Percentiles rank a stretch among this genome's conserved stretches.
Conservation (phyloP, 2,888 invertebrate species). For the Julus scandinavius region DNA sequence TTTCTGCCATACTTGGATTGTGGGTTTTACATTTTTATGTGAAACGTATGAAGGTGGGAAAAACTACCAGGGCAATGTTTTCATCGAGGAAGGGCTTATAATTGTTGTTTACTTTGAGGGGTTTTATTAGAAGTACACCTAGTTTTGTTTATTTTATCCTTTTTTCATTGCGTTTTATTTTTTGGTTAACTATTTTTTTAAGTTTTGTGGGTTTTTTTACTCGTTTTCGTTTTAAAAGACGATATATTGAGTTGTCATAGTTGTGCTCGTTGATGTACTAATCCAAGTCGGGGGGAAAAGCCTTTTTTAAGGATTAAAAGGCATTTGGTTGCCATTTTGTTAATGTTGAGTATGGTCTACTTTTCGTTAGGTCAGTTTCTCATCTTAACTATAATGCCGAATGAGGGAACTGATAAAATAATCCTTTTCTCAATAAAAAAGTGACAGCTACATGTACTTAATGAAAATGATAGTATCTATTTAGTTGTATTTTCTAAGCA, state of each 20-base stretch:
- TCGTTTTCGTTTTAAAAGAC: neutral
- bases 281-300: neutral
- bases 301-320: neutral
- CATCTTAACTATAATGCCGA: no score
- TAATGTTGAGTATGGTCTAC: neutral
- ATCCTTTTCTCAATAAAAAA: no score
- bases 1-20: neutral
- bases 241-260: neutral
- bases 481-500: no score
- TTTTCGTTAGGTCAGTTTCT: neutral
- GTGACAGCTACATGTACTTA: no score
- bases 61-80: neutral
- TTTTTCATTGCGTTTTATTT: neutral
- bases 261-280: neutral
- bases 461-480: no score
- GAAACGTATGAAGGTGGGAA: neutral
- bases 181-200: neutral
- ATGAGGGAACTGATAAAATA: no score
- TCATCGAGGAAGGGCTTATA: neutral
- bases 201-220: neutral
- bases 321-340: conserved; percentile 17
- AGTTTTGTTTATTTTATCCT: neutral
- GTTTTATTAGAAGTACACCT: neutral
- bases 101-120: neutral
- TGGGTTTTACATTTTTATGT: neutral